Evolutionary conservation across 2,888 invertebrate genomes (phyloP).

Genomic region (Drosophila borealis): DNA sequence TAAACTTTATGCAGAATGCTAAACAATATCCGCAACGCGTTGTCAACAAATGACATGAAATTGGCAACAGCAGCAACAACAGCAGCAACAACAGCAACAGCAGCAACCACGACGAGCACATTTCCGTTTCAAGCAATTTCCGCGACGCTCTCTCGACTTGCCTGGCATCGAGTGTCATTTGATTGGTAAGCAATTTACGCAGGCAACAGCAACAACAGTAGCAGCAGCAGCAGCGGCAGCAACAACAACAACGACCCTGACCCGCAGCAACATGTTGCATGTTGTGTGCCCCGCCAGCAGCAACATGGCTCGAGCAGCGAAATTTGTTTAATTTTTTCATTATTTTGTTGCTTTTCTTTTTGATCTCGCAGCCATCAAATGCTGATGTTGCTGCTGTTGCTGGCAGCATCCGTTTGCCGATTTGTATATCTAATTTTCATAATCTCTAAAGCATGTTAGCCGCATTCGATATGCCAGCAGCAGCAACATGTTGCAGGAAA

Average conservation of each 20-base stretch:
- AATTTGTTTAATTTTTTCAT: slow-evolving; percentile 18
- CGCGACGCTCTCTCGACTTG: slow-evolving; percentile 60
- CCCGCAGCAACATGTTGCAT: slow-evolving; percentile 75
- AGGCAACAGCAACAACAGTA: slow-evolving; percentile 37
- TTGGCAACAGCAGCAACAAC: slow-evolving; percentile 62
- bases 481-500: slow-evolving; percentile 79
- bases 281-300: slow-evolving; percentile 44
- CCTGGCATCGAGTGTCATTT: slow-evolving; percentile 63
- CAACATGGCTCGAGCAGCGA: slow-evolving; percentile 43
- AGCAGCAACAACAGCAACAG: slow-evolving; percentile 27
- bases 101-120: slow-evolving; percentile 63
- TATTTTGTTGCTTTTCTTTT: slow-evolving; percentile 33
- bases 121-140: slow-evolving; percentile 81
- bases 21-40: slow-evolving; percentile 78
- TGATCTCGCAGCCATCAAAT: slow-evolving; percentile 60
- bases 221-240: slow-evolving; percentile 15
- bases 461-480: slow-evolving; percentile 46
- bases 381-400: slow-evolving; percentile 47
- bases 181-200: slow-evolving; percentile 77
- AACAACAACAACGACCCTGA: slow-evolving; percentile 66
- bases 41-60: slow-evolving; percentile 79
- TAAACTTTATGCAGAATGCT: slow-evolving; percentile 70
- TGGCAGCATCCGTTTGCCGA: slow-evolving; percentile 78
- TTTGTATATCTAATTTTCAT: slow-evolving; percentile 81
- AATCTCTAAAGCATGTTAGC: slow-evolving; percentile 69